Evolutionary conservation across 23 tunicate genomes (phyloP), one percentile per base, ranked within the genome.

Genomic region (Diplosoma virens): DNA sequence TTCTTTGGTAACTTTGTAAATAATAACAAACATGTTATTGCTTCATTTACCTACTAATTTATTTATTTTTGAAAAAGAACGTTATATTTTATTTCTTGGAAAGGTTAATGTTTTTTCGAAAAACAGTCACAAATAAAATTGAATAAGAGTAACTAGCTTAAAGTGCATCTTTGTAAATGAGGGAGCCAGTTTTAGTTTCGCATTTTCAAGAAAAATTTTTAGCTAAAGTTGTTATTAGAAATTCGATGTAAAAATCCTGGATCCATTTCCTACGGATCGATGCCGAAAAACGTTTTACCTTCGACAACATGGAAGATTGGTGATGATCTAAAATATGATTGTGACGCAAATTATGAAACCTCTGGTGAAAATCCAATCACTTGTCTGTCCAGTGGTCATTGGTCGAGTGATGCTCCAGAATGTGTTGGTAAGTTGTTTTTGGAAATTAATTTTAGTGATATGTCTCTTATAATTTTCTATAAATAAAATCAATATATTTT

Each of bases 391-490:
- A 74, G 67, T 2, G 87, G 87, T 4, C 25, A 4, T 1, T 84
- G 89, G 89, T 67, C 82, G 30, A 25, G 33, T 37, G 82, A 54
- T 27, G 72, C 28, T 37, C 82, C 82, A 41, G 1, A 52, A 21
- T 84, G 89, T 50, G 35, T 52, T 59, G 89, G 89, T 84, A 55
- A 70, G 78, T 64, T 9, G 11, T 45, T 45, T 16, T 45, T 45
- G 52, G 11, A 45, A 9, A 45, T 45, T 45, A 45, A n/a, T n/a
- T n/a, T n/a, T n/a, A n/a, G n/a, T n/a, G n/a, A n/a, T n/a, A n/a
- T n/a, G n/a, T n/a, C n/a, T n/a, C n/a, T n/a, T n/a, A n/a, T n/a
- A n/a, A n/a, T n/a, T n/a, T n/a, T n/a, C n/a, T n/a, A n/a, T n/a
- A n/a, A n/a, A n/a, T n/a, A n/a, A n/a, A n/a, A n/a, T n/a, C n/a